These are phyloP conservation scores for Stomatorhinus ivindoensis DNA, from an alignment of 2,113 vertebrate genomes.

Conservation along the genomic window DNA sequence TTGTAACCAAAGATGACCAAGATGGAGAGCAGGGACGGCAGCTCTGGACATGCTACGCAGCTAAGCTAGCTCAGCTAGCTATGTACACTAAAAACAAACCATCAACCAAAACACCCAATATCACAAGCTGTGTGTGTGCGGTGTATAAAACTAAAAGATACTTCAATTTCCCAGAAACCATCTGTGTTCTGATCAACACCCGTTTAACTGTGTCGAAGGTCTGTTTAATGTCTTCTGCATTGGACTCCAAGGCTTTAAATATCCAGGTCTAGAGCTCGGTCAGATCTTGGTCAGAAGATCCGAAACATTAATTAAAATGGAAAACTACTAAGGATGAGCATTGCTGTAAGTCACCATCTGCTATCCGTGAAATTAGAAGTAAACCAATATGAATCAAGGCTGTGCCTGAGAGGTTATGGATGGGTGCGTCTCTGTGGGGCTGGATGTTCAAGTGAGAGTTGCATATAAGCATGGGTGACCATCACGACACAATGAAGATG, in stretches of 20 bases:
- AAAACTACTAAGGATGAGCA: neutral
- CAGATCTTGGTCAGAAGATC: neutral
- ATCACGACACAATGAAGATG: neutral
- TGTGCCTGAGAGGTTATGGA: neutral
- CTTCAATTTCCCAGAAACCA: neutral
- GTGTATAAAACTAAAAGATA: neutral
- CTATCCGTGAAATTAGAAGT: neutral
- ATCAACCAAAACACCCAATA: neutral
- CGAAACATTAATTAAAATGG: neutral
- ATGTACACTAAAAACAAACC: neutral
- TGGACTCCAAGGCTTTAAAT: neutral
- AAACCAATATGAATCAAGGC: neutral
- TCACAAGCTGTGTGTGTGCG: neutral
- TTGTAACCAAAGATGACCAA: neutral
- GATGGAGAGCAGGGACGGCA: neutral
- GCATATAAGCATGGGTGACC: neutral
- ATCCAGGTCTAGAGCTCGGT: neutral
- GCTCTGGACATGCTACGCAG: neutral
- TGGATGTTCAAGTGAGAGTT: neutral
- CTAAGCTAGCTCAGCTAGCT: neutral
- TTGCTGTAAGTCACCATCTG: neutral
- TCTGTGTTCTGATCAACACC: neutral
- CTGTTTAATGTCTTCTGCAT: neutral
- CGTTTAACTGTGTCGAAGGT: neutral
- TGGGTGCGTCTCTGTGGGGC: neutral